A percentile compares a stretch with the other conserved stretches of the same genome.
Conservation (phyloP, 2,797 vertebrate genomes). For the Oryzias dopingdopingensis region DNA sequence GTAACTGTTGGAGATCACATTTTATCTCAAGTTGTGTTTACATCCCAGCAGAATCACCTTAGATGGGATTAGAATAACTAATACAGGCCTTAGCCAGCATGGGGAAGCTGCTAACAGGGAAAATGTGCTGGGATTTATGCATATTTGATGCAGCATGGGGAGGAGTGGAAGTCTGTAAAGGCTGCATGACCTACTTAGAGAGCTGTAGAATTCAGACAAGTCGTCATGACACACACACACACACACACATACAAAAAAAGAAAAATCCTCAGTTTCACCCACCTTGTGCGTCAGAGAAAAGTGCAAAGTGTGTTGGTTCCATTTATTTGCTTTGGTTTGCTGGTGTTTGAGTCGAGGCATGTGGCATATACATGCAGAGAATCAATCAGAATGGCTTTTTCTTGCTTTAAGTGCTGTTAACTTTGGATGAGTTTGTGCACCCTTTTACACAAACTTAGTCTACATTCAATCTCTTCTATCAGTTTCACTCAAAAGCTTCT, state of each 20-base stretch:
- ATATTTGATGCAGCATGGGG: constrained; percentile 78
- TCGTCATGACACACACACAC: constrained; percentile 52
- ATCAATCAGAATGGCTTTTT: constrained; percentile 13
- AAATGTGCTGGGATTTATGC: constrained; percentile 77
- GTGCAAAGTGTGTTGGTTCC: constrained; percentile 32
- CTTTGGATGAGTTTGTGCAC: constrained; percentile 26
- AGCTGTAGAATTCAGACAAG: constrained; percentile 68
- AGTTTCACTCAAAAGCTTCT: constrained; percentile 51
- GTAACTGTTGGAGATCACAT: constrained; percentile 41
- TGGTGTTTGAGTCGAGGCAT: constrained; percentile 18
- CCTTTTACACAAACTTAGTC: constrained; percentile 22
- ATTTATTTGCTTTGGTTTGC: constrained; percentile 24
- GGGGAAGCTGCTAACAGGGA: constrained; percentile 65
- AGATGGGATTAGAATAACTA: constrained; percentile 72
- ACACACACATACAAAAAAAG: constrained; percentile 26
- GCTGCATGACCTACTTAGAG: constrained; percentile 81
- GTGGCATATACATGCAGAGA: not conserved
- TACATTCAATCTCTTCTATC: constrained; percentile 40
- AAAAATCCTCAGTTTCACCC: constrained; percentile 44
- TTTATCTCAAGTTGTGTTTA: constrained; percentile 65
- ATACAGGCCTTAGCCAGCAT: constrained; percentile 62
- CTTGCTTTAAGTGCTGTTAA: constrained; percentile 19
- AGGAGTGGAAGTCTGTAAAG: constrained; percentile 74
- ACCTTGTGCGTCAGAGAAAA: constrained; percentile 39
- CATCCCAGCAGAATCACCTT: constrained; percentile 64